Base-by-base conservation (phyloP, 35 echinoderm and acorn worm species). In the Patiria miniata region DNA sequence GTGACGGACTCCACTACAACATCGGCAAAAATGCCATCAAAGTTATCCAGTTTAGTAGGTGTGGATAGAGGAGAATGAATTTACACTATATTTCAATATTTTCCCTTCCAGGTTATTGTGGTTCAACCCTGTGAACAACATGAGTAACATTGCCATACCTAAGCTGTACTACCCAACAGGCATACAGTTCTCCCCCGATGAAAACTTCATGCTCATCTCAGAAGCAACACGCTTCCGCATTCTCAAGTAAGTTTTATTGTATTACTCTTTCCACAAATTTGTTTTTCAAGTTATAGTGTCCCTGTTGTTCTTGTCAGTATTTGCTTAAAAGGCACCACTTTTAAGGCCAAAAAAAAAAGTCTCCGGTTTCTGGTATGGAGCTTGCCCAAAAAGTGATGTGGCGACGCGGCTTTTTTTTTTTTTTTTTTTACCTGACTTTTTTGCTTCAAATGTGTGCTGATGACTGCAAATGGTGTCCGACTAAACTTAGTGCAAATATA, bases 131-230 rank as follows among this genome's bases (percentile, higher is more conserved):
- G 59, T 84, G 1, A 91, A 52, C 42, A 51, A 37, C n/a, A 86
- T 91, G 40, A 95, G 93, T 73, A 91, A 88, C 78, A 73, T 95
- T 26, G 89, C 93, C 22, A 14, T 95, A 22, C 52, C 78, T 33
- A 82, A 91, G 51, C 55, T 95, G 16, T 90, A 86, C 53, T 97
- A 90, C 77, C 83, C 95, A 22, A 97, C 93, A 90, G 95, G 95
- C 50, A 85, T 97, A 2, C 68, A 61, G 37, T 38, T 97, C 12
- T 93, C 87, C 21, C 91, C 95, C 0, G 40, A 93, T 23, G 21
- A 90, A 47, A 87, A 97, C 29, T 97, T 93, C 76, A 34, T 97
- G 16, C 85, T 97, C 12, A 90, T 93, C 34, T 80, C 87, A 83
- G 95, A 97, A 53, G 81, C 91, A n/a, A 78, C 87, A 12, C 61